These are phyloP conservation scores for Acleris emargana DNA, from an alignment of 2,888 invertebrate genomes.

Conservation along the genomic window DNA sequence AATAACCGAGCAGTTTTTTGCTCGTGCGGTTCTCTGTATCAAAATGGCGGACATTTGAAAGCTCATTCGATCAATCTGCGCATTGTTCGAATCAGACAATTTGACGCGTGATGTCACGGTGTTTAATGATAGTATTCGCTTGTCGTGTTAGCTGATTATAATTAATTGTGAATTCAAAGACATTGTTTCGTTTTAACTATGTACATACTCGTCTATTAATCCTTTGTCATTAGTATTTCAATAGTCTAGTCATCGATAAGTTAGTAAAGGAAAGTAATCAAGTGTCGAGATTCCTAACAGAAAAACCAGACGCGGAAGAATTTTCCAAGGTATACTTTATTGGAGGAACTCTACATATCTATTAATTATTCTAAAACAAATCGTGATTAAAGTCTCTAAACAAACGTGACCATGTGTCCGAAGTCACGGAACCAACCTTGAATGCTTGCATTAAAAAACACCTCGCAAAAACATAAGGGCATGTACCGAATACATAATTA, in stretches of 20 bases:
- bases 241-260: too few species aligned
- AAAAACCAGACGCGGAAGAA: not conserved
- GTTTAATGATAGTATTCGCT: conserved; percentile 28
- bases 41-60: conserved; percentile 33
- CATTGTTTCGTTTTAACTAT: too few species aligned
- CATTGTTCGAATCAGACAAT: conserved; percentile 29
- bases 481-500: conserved; percentile 61
- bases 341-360: conserved; percentile 11
- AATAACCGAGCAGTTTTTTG: conserved; percentile 23
- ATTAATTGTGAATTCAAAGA: not conserved
- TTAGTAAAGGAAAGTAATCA: too few species aligned
- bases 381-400: conserved; percentile 21
- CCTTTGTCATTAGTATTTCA: too few species aligned
- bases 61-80: conserved; percentile 29
- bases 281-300: too few species aligned
- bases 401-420: conserved; percentile 42
- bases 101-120: conserved; percentile 33
- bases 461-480: conserved; percentile 63
- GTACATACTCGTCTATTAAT: too few species aligned
- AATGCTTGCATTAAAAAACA: conserved; percentile 48
- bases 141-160: conserved; percentile 31
- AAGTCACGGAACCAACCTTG: conserved; percentile 53
- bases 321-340: not conserved
- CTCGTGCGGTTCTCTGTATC: conserved; percentile 14
- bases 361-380: conserved; percentile 23